Conservation (phyloP, 2,113 vertebrate species). For the Pteruthius melanotis region DNA sequence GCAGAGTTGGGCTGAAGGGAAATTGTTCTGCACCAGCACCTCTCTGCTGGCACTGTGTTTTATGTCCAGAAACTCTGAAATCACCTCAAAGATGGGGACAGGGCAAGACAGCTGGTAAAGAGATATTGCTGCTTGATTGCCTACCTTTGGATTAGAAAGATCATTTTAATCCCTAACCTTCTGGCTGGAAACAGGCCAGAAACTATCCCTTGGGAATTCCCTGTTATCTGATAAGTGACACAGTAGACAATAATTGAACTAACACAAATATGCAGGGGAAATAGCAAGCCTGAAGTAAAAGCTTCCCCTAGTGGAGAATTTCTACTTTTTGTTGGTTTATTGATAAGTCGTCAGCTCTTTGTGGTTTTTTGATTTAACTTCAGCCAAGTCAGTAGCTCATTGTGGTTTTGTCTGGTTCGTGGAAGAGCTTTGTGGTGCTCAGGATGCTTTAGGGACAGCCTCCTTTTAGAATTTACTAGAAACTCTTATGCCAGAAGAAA, state of each 20-base stretch:
- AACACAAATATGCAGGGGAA: not conserved
- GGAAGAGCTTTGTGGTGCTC: not conserved
- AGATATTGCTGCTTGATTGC: not conserved
- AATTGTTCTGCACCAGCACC: not conserved
- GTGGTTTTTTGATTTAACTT: not conserved
- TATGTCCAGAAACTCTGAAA: not conserved
- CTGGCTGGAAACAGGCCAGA: not conserved
- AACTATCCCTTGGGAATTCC: not conserved
- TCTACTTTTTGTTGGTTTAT: not conserved
- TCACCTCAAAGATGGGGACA: not conserved
- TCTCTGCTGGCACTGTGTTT: not conserved
- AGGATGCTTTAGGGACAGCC: not conserved
- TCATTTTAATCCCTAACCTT: constrained; percentile 12
- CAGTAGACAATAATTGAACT: not conserved
- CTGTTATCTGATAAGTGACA: not conserved
- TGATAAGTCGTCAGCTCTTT: not conserved
- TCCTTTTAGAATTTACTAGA: not conserved
- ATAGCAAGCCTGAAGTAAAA: not conserved
- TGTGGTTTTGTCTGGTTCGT: not conserved
- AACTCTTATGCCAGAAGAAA: not conserved
- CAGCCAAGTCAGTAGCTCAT: not conserved
- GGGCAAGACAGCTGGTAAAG: not conserved
- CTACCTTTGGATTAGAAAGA: not conserved
- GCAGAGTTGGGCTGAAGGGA: not conserved
- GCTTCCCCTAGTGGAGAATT: not conserved